Conservation (phyloP, 2,888 invertebrate species). For the Steinernema hermaphroditum region DNA sequence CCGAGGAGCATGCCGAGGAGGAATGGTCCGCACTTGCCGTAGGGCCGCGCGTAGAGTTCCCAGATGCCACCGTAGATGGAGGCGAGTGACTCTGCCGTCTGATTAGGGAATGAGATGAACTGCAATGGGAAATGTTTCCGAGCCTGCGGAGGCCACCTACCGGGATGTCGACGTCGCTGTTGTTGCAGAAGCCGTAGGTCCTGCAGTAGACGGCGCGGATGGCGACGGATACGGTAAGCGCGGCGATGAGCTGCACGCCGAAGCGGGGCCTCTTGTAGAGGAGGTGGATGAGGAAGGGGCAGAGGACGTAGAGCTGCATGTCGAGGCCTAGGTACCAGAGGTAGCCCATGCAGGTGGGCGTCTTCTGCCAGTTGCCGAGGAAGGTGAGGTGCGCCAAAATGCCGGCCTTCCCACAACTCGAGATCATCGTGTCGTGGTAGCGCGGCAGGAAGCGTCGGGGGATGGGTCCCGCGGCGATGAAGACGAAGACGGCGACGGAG, state of each 20-base stretch:
- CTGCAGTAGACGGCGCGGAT: conserved; percentile 58
- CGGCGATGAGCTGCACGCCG: conserved; percentile 36
- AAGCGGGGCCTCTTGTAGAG: conserved; percentile 44
- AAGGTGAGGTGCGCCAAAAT: conserved; percentile 57
- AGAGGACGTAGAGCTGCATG: conserved; percentile 60
- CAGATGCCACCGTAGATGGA: conserved; percentile 57
- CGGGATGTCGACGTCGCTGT: conserved; percentile 64
- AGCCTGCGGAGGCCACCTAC: conserved; percentile 38
- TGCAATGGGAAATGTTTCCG: conserved; percentile 33
- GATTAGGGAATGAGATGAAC: conserved; percentile 61
- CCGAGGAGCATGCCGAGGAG: conserved; percentile 59
- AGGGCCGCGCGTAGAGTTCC: conserved; percentile 63
- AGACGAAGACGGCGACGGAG: conserved; percentile 55
- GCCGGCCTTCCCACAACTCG: conserved; percentile 52
- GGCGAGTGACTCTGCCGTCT: conserved; percentile 43
- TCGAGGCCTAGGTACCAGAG: conserved; percentile 65
- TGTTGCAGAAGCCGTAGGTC: conserved; percentile 60
- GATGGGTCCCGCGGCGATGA: conserved; percentile 56
- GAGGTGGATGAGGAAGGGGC: conserved; percentile 57
- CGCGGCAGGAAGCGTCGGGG: conserved; percentile 50
- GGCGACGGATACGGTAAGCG: conserved; percentile 43
- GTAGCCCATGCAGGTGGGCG: conserved; percentile 64
- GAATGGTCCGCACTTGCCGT: conserved; percentile 64
- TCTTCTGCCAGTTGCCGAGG: conserved; percentile 56
- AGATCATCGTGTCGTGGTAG: conserved; percentile 57